Conservation (phyloP, 2,113 vertebrate species). For the Probosciger aterrimus region DNA sequence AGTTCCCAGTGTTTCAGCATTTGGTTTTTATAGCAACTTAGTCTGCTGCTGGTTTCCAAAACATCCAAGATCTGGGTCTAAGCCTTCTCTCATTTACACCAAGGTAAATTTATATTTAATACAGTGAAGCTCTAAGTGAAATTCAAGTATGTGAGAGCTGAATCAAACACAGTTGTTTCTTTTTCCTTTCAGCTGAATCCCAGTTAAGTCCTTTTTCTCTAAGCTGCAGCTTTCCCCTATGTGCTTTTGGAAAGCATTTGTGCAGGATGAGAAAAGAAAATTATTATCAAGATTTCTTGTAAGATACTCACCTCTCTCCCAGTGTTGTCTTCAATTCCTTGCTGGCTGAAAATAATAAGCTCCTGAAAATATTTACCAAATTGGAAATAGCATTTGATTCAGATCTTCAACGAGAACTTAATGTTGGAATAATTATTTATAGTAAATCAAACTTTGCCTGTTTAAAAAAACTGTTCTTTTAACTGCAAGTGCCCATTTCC, state of each 20-base stretch:
- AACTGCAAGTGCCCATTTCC: background rate
- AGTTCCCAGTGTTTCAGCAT: background rate
- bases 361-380: conserved; percentile 13
- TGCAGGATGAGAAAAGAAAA: background rate
- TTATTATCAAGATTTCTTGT: background rate
- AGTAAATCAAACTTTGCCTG: background rate
- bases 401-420: background rate
- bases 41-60: background rate
- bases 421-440: background rate
- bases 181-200: background rate
- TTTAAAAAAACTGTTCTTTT: background rate
- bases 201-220: background rate
- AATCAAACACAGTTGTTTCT: background rate
- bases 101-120: background rate
- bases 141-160: background rate
- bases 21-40: background rate
- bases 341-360: background rate
- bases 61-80: background rate
- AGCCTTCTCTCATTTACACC: background rate
- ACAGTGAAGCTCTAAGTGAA: background rate
- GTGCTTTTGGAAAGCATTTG: background rate
- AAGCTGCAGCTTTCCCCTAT: background rate
- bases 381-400: background rate
- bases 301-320: background rate
- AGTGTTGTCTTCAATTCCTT: background rate